These are phyloP conservation scores for Anas platyrhynchos DNA, from an alignment of 2,113 vertebrate species.

Conservation along the genomic window DNA sequence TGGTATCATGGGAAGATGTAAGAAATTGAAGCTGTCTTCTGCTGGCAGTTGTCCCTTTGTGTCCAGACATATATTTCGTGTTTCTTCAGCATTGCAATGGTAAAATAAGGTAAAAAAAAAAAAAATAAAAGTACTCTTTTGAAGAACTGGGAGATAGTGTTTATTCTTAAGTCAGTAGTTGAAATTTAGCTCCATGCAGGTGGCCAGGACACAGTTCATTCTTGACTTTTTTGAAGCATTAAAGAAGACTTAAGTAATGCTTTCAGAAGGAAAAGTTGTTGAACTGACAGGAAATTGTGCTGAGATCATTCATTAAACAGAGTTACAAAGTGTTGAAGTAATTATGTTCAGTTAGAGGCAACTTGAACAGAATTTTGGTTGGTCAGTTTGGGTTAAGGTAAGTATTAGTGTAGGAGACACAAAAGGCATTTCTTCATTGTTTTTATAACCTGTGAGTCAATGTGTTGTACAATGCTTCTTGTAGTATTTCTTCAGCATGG, in stretches of 20 bases:
- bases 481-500: not conserved
- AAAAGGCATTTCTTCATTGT: not conserved
- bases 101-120: not conserved
- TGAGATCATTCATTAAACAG: rapidly evolving
- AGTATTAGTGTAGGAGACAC: not conserved
- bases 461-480: not conserved
- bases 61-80: not conserved
- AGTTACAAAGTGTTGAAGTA: not conserved
- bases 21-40: not conserved
- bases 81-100: not conserved
- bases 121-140: not conserved
- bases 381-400: not conserved
- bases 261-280: not conserved
- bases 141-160: not conserved
- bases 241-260: not conserved
- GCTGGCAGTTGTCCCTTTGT: rapidly evolving
- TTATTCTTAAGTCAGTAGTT: not conserved
- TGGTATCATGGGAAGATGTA: not conserved
- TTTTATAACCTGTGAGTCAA: not conserved
- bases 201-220: not conserved
- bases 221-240: not conserved
- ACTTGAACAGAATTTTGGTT: not conserved
- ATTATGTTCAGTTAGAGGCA: not conserved
- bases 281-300: not conserved
- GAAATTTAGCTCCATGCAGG: not conserved